Evolutionary conservation across 2,797 vertebrate species (phyloP).

Genomic region (Passerculus sandwichensis): DNA sequence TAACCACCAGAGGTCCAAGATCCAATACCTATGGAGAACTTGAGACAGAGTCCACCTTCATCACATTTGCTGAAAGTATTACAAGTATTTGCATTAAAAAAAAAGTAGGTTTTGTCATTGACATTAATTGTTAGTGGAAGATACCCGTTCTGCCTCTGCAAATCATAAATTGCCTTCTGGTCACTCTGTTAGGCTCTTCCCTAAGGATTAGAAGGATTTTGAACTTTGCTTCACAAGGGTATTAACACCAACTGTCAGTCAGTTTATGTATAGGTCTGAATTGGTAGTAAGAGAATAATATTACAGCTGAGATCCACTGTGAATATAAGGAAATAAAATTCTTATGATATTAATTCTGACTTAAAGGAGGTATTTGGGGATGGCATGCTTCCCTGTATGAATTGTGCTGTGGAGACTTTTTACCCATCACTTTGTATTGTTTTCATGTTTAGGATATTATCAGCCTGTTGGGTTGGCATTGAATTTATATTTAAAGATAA

Average conservation of each 20-base stretch:
- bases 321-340: conserved; percentile 1
- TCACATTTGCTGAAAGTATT: neutral
- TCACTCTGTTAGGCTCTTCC: conserved; percentile 15
- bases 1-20: neutral
- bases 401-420: neutral
- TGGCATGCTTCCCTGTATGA: neutral
- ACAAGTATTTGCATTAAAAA: neutral
- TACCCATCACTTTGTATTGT: neutral
- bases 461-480: neutral
- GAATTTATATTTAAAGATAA: neutral
- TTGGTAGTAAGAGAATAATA: neutral
- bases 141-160: neutral
- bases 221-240: neutral
- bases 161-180: neutral
- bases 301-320: neutral
- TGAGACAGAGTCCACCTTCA: neutral
- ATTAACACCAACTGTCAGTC: neutral
- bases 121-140: neutral
- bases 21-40: rapidly evolving
- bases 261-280: neutral
- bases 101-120: neutral
- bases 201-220: neutral
- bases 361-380: conserved; percentile 12
- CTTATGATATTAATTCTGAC: neutral
- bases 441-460: conserved; percentile 19